These are phyloP conservation scores for Lordiphosa andalusiaca DNA, from an alignment of 2,888 invertebrate genomes.

Conservation along the genomic window DNA sequence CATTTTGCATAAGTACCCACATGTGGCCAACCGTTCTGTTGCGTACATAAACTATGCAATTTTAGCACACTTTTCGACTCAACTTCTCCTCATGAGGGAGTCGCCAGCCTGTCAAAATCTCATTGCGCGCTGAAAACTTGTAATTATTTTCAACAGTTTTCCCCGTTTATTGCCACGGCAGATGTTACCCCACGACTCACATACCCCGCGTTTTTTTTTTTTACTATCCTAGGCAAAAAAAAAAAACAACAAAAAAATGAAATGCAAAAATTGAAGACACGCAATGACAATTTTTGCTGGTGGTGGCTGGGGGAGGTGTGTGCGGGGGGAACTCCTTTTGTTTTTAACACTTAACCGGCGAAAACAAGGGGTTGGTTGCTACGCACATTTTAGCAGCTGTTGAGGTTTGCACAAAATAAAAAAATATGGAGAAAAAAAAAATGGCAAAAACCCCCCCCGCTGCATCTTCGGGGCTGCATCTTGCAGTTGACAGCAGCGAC, in stretches of 20 bases:
- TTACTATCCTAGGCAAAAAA: slow-evolving; percentile 24
- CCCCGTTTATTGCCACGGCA: slow-evolving; percentile 29
- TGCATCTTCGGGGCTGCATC: slow-evolving; percentile 8
- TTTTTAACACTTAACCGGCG: slow-evolving; percentile 66
- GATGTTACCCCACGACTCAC: slow-evolving; percentile 48
- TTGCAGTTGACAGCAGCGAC: slow-evolving; percentile 50
- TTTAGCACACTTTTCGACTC: slow-evolving; percentile 46
- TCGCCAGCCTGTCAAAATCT: slow-evolving; percentile 54
- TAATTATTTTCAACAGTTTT: slow-evolving; percentile 44
- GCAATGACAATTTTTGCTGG: slow-evolving; percentile 58
- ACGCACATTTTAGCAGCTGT: slow-evolving; percentile 74
- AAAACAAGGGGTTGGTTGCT: slow-evolving; percentile 52
- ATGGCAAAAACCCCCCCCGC: slow-evolving; percentile 11
- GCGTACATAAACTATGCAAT: slow-evolving; percentile 57
- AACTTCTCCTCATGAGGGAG: slow-evolving; percentile 13
- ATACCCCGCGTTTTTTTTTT: background rate
- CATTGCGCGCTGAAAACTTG: slow-evolving; percentile 52
- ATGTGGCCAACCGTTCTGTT: slow-evolving; percentile 55
- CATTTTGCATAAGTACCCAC: slow-evolving; percentile 63
- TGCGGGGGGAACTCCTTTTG: slow-evolving; percentile 58
- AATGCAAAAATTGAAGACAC: slow-evolving; percentile 52
- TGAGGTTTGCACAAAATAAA: slow-evolving; percentile 51
- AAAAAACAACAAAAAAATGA: too few relatives aligned
- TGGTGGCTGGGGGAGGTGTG: slow-evolving; percentile 42
- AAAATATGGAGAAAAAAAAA: too few relatives aligned